A percentile compares a stretch with the other conserved stretches of the same genome.
These are phyloP conservation scores for Corynorhinus townsendii DNA, from an alignment of 2,113 vertebrate genomes.

Conservation along the genomic window DNA sequence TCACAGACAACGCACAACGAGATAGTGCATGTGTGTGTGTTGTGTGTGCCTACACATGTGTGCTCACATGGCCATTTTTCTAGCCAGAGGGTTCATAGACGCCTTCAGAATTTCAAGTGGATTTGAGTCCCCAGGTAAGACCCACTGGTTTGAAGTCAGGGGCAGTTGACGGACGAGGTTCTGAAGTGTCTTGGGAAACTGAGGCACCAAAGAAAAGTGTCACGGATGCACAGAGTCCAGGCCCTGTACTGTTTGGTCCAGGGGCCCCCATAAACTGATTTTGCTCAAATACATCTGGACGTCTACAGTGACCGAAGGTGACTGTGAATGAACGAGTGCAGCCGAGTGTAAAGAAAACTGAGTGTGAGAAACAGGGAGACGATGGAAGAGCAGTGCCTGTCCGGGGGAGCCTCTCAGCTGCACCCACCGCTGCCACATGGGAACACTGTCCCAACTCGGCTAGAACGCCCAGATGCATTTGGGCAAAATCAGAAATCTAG, in stretches of 20 bases:
- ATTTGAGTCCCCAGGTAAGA: background rate
- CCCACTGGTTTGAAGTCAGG: background rate
- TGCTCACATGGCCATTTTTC: background rate
- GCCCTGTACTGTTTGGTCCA: background rate
- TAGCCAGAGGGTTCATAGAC: background rate
- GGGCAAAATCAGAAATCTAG: background rate
- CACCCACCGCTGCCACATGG: background rate
- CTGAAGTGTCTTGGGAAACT: background rate
- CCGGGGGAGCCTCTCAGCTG: no score
- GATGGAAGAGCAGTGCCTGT: rapidly evolving
- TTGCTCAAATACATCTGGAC: no score
- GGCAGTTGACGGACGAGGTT: background rate
- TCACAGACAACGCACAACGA: background rate
- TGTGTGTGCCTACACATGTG: background rate
- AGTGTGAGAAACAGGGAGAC: background rate
- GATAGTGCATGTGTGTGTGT: no score
- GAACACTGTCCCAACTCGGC: background rate
- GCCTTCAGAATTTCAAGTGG: background rate
- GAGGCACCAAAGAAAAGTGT: background rate
- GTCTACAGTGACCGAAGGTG: background rate
- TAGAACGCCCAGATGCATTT: background rate
- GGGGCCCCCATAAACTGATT: no score
- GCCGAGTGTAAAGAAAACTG: background rate
- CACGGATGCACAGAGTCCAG: background rate
- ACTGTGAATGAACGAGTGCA: background rate